Conservation (phyloP, 1,140 invertebrate species). For the Hirudo medicinalis region DNA sequence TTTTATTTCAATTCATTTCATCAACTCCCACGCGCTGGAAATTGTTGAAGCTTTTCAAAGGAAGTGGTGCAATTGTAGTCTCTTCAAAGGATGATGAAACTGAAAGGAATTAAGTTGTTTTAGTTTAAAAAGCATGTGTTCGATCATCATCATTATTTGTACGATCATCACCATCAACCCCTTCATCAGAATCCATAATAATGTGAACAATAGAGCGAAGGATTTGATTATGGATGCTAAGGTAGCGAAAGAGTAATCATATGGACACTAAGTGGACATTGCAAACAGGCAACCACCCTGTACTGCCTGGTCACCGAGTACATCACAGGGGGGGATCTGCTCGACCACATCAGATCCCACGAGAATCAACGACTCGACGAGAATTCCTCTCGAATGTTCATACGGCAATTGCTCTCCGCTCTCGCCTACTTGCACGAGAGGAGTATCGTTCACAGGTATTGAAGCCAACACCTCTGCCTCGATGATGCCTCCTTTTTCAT, state of each 20-base stretch:
- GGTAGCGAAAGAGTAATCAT: not conserved
- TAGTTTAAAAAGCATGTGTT: not conserved
- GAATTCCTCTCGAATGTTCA: conserved; percentile 46
- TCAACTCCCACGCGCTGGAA: not conserved
- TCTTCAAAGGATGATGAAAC: not conserved
- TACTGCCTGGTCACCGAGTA: conserved; percentile 57
- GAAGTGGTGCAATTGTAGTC: not conserved
- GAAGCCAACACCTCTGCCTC: not conserved
- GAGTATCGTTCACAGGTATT: conserved; percentile 53
- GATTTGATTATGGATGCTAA: not conserved
- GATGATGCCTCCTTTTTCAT: not conserved
- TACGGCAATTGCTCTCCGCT: conserved; percentile 53
- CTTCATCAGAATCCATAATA: not conserved
- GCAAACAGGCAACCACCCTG: conserved; percentile 38
- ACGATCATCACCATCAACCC: not conserved
- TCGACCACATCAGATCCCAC: conserved; percentile 48
- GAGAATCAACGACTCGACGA: conserved; percentile 49
- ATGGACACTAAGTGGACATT: too few relatives aligned
- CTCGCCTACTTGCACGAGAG: conserved; percentile 54
- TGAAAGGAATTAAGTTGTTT: too few relatives aligned
- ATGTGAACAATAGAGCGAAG: not conserved
- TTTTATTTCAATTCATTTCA: too few relatives aligned
- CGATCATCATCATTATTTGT: not conserved
- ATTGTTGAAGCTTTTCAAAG: not conserved
- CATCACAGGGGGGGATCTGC: conserved; percentile 54